A percentile compares a stretch with the other conserved stretches of the same genome.
Evolutionary conservation across 23 tunicate species (phyloP).

Genomic region (Trididemnum clinides): DNA sequence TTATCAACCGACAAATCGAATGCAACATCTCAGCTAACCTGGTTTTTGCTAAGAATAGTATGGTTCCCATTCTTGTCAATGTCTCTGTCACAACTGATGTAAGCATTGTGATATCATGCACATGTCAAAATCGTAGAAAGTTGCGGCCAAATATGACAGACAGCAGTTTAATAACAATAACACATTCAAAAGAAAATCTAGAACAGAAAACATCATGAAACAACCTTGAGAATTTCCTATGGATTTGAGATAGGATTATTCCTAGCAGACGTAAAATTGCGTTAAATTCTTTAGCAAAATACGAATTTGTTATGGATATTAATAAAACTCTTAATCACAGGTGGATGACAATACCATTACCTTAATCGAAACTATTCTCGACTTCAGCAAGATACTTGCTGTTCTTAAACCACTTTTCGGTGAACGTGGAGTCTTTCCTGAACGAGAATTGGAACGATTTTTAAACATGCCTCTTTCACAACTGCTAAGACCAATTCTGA

Average conservation of each 20-base stretch:
- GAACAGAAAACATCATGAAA: too few species aligned
- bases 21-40: slow-evolving; percentile 19
- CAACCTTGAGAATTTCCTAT: too few species aligned
- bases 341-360: slow-evolving; percentile 24
- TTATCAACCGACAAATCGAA: slow-evolving; percentile 27
- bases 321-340: too few species aligned
- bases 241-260: too few species aligned
- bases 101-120: too few species aligned
- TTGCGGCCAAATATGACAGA: too few species aligned
- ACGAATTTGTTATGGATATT: too few species aligned
- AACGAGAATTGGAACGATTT: slow-evolving; percentile 5
- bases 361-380: slow-evolving; percentile 23
- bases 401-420: slow-evolving; percentile 52
- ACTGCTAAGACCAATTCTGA: neutral
- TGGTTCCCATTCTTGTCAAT: slow-evolving; percentile 49
- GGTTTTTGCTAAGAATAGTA: slow-evolving; percentile 13
- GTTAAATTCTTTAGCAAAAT: too few species aligned
- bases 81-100: slow-evolving; percentile 36
- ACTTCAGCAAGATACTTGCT: slow-evolving; percentile 35
- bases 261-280: too few species aligned
- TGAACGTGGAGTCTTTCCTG: slow-evolving; percentile 34
- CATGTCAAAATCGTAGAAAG: too few species aligned
- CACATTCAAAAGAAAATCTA: too few species aligned
- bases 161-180: too few species aligned
- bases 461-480: slow-evolving; percentile 31